Evolutionary conservation across 2,888 invertebrate genomes (phyloP), one percentile per base, ranked within the genome.

Genomic region (Holacanthella duospinosa): DNA sequence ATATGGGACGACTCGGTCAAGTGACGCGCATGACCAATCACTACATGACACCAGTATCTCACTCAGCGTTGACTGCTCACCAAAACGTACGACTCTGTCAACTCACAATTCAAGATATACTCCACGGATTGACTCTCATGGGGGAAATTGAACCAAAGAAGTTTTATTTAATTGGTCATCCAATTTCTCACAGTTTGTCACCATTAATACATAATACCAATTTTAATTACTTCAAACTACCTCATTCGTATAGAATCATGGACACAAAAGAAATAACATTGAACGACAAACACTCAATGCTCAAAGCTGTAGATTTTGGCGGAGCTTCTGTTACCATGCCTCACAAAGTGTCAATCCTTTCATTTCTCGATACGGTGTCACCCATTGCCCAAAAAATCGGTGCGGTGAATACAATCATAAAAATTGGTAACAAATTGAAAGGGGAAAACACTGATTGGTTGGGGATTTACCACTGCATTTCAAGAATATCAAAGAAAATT

Each of bases 311-410:
- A 26, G 9, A 21, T 3, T 59, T 59, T 48, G 59, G 59, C 3
- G 59, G 59, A 3, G 59, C 59, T 4, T 44, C 44, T 9, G 59
- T 59, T 2, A 59, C 59, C 3, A 43, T 59, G n/a, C 59, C 59
- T 4, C 48, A 26, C n/a, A 59, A 59, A 28, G 21, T 24, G 9
- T 6, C 24, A 2, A 44, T 59, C 19, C 2, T 43, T 4, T 2
- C 24, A 6, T 25, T 44, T n/a, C n/a, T 59, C 6, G 58, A 36
- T n/a, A 4, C 2, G 28, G 4, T 58, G 2, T 21, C 29, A 21
- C 21, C 28, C 6, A 36, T 21, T 29, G 58, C 6, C 21, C 6
- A 25, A 28, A 27, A 2, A 28, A 59, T 59, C 25, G 59, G 59
- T 12, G 43, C 59, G 2, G 43, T 59, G 3, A 59, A 59, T 21